Conservation (phyloP, 2,113 vertebrate genomes). For the Columba livia region DNA sequence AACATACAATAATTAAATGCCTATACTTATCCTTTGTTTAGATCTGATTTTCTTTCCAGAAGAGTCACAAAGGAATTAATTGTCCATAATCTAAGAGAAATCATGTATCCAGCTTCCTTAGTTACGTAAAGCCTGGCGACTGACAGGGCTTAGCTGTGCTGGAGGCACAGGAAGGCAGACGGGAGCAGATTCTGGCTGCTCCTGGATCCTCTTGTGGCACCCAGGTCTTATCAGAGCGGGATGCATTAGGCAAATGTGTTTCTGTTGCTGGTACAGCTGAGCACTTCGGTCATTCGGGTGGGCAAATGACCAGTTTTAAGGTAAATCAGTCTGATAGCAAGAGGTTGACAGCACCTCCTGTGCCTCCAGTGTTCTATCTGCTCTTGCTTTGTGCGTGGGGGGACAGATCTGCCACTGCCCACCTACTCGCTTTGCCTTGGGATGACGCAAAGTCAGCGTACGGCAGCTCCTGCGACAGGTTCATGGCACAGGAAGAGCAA, state of each 20-base stretch:
- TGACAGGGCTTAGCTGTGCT: not conserved
- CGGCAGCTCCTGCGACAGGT: not conserved
- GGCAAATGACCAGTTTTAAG: not conserved
- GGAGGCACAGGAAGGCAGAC: not conserved
- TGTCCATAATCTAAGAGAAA: not conserved
- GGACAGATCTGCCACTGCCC: not conserved
- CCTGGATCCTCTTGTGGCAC: not conserved
- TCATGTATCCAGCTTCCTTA: not conserved
- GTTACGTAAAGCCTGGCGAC: not conserved
- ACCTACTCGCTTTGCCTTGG: not conserved
- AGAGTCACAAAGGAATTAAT: constrained; percentile 5
- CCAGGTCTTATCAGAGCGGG: accelerated
- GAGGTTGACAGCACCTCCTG: not conserved
- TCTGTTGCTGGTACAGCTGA: not conserved
- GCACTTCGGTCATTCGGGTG: not conserved
- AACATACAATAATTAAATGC: not conserved
- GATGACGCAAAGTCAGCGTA: not conserved
- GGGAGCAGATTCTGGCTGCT: not conserved
- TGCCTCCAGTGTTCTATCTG: not conserved
- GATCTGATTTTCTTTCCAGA: constrained; percentile 32
- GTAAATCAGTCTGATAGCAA: not conserved
- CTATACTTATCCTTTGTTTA: constrained; percentile 36
- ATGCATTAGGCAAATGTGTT: not conserved
- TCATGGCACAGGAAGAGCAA: not conserved
- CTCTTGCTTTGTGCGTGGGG: accelerated